Conservation (phyloP, 2,797 vertebrate genomes). For the Aplochiton taeniatus region DNA sequence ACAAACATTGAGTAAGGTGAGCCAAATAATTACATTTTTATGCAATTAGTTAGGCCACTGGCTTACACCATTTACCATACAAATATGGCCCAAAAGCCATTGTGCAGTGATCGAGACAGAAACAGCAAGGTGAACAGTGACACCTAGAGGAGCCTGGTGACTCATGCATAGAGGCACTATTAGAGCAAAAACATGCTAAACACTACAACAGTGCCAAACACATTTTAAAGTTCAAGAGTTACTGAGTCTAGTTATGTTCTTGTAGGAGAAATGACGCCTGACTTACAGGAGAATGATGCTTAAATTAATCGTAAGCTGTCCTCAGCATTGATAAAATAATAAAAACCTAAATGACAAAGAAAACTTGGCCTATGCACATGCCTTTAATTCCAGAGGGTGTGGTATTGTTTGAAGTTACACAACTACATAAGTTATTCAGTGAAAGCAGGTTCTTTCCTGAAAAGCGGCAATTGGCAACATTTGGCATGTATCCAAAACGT, state of each 20-base stretch:
- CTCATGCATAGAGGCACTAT: constrained; percentile 6
- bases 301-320: no score
- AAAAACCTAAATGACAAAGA: constrained; percentile 13
- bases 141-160: constrained; percentile 48
- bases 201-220: neutral
- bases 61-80: neutral
- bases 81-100: neutral
- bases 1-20: neutral
- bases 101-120: no score
- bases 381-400: constrained; percentile 30
- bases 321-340: constrained; percentile 11
- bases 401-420: neutral
- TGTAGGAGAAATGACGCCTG: no score
- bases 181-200: neutral
- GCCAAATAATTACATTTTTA: neutral
- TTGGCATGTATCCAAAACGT: no score
- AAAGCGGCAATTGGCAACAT: no score
- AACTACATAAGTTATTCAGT: no score
- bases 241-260: no score
- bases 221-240: no score
- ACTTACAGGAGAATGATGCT: no score
- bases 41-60: no score
- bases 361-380: constrained; percentile 23
- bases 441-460: neutral
- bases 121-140: constrained; percentile 33